Conservation (phyloP, 2,797 vertebrate species). For the Phataginus tetradactyla region DNA sequence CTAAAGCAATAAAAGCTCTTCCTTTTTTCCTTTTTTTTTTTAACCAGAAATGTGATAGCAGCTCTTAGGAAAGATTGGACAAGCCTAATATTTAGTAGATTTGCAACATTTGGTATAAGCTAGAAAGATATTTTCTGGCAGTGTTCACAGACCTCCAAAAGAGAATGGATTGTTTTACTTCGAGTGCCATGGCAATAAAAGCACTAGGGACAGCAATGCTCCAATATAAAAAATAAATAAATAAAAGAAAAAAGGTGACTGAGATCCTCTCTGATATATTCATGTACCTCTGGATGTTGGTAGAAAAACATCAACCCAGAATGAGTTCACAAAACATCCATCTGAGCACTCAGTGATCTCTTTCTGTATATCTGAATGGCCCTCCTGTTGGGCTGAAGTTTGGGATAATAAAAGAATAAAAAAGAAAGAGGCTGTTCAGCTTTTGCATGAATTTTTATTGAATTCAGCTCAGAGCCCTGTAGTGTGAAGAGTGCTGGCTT, state of each 20-base stretch:
- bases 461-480: constrained; percentile 7
- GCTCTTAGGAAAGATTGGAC: constrained; percentile 30
- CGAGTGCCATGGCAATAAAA: not conserved
- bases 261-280: not conserved
- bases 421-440: not conserved
- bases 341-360: not conserved
- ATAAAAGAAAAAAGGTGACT: not conserved
- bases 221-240: not conserved
- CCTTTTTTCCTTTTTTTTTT: not conserved
- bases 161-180: constrained; percentile 43
- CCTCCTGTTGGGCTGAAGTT: not conserved
- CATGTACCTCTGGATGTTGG: not conserved
- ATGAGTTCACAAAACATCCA: not conserved
- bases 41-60: constrained; percentile 16
- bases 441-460: constrained; percentile 43
- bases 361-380: constrained; percentile 9
- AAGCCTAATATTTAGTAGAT: constrained; percentile 29
- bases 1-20: not conserved
- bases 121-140: not conserved
- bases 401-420: not conserved
- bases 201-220: not conserved
- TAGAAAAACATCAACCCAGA: not conserved
- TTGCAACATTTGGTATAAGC: constrained; percentile 7
- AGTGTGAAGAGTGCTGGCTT: not conserved
- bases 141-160: not conserved